Conservation (phyloP, 2,888 invertebrate genomes). For the Lithophane leautieri region DNA sequence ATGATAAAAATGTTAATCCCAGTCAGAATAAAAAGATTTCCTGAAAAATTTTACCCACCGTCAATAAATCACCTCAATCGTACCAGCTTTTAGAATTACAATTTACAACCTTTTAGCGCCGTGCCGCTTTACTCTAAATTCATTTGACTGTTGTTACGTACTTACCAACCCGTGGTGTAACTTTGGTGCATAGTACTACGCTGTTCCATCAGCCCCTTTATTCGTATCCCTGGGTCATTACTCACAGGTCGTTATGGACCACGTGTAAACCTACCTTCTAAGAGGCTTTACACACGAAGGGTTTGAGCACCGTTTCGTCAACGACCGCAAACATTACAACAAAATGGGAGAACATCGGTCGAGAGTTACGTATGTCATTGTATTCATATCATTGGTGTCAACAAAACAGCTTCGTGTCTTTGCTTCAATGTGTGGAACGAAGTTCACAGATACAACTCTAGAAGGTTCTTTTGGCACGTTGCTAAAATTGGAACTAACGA, state of each 20-base stretch:
- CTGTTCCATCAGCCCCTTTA: conserved; percentile 17
- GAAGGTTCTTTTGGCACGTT: background rate
- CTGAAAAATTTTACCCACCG: background rate
- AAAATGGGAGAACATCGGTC: background rate
- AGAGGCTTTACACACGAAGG: conserved; percentile 6
- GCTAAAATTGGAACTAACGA: background rate
- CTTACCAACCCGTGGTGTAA: background rate
- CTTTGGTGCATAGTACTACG: conserved; percentile 19
- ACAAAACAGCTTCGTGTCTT: conserved; percentile 16
- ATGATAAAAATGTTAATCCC: background rate
- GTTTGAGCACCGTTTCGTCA: conserved; percentile 4
- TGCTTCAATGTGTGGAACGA: background rate
- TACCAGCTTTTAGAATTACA: conserved; percentile 14
- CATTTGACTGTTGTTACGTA: conserved; percentile 7
- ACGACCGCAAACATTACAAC: conserved; percentile 1
- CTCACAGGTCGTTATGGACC: conserved; percentile 19
- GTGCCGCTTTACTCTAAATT: background rate
- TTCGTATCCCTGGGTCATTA: conserved; percentile 32
- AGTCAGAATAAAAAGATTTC: background rate
- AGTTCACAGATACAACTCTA: background rate
- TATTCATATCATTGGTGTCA: conserved; percentile 7
- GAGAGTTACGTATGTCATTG: conserved; percentile 4
- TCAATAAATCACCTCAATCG: background rate
- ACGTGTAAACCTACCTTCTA: conserved; percentile 19
- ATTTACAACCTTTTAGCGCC: conserved; percentile 16